These are phyloP conservation scores for Drosophila bunnanda DNA, from an alignment of 2,888 invertebrate genomes.

Conservation along the genomic window DNA sequence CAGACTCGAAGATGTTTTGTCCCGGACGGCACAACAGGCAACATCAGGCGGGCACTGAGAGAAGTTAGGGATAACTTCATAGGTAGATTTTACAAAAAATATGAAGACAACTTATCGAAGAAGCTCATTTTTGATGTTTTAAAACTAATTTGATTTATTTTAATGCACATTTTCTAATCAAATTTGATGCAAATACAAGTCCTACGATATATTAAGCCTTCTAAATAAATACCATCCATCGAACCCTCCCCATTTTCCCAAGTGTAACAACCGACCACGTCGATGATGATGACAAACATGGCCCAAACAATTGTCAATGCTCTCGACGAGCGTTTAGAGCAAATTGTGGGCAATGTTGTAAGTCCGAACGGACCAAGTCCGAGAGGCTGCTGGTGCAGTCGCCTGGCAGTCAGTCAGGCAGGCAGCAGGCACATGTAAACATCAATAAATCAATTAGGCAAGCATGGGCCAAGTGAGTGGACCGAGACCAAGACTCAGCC, in stretches of 20 bases:
- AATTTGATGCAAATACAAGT: too few species aligned
- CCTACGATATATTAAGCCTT: too few species aligned
- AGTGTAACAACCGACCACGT: conserved; percentile 31
- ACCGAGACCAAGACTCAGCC: conserved; percentile 7
- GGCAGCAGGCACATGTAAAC: conserved; percentile 82
- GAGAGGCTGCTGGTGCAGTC: conserved; percentile 27
- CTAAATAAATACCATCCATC: too few species aligned
- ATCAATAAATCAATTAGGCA: conserved; percentile 84
- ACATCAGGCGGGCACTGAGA: conserved; percentile 21
- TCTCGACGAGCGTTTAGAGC: conserved; percentile 77
- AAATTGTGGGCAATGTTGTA: conserved; percentile 79
- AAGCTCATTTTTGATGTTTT: too few species aligned
- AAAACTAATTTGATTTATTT: too few species aligned
- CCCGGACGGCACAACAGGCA: conserved; percentile 36
- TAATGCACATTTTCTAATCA: too few species aligned
- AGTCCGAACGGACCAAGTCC: conserved; percentile 40
- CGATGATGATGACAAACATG: conserved; percentile 70
- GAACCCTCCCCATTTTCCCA: neutral
- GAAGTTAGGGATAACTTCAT: neutral
- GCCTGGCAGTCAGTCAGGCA: conserved; percentile 37
- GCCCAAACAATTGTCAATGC: conserved; percentile 80
- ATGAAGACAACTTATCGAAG: neutral
- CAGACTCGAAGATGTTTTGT: conserved; percentile 61
- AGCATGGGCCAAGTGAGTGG: conserved; percentile 78
- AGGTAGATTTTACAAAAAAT: neutral